These are phyloP conservation scores for Kuschelorhynchus macadamiae DNA, from an alignment of 2,888 invertebrate species.

Conservation along the genomic window DNA sequence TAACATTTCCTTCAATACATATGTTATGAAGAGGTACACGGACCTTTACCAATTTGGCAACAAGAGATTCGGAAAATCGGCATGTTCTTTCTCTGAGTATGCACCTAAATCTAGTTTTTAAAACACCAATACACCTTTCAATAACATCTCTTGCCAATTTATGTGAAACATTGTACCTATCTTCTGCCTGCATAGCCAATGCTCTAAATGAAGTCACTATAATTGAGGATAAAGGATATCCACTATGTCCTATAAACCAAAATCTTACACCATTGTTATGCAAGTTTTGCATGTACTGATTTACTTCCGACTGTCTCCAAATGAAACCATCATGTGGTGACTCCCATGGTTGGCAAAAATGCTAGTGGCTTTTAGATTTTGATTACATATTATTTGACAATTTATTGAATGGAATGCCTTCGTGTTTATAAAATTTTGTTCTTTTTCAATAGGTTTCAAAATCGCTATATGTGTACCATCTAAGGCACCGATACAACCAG, in stretches of 20 bases:
- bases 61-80: conserved; percentile 22
- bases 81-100: conserved; percentile 25
- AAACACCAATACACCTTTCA: conserved; percentile 29
- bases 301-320: conserved; percentile 1
- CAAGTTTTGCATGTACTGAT: neutral
- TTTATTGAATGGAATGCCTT: too few species aligned
- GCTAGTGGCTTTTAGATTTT: too few species aligned
- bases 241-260: conserved; percentile 37
- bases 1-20: too few species aligned
- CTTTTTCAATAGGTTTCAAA: neutral
- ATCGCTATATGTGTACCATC: too few species aligned
- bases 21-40: conserved; percentile 32
- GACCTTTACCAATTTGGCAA: conserved; percentile 11
- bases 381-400: too few species aligned
- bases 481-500: too few species aligned
- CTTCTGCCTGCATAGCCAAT: conserved; percentile 17
- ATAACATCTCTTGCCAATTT: conserved; percentile 17
- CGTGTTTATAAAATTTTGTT: neutral
- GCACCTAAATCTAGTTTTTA: conserved; percentile 33
- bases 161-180: conserved; percentile 13
- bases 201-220: conserved; percentile 16
- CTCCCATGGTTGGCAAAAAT: neutral
- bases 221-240: conserved; percentile 23
- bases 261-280: conserved; percentile 3
- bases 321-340: neutral